phyloP scores from a whole-genome alignment of 2,797 vertebrate genomes.

The Poecile montanus region DNA sequence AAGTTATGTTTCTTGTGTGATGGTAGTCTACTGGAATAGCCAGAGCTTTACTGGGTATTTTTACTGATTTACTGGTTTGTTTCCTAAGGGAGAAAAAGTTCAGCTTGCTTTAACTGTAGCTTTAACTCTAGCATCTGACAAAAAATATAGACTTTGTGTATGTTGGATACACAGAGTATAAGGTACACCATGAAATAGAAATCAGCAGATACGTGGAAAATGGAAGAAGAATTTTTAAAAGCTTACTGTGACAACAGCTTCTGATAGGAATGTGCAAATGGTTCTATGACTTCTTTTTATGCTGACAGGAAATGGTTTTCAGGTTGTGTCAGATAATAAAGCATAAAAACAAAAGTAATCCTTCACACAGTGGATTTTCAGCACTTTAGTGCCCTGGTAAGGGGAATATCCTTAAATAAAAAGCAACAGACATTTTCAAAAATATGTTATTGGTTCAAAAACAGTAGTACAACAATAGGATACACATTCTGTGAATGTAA shows the following conservation, averaged over 20 bases:
- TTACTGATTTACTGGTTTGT: slow-evolving; percentile 10
- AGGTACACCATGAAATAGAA: neutral
- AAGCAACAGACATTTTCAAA: neutral
- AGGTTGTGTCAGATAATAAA: neutral
- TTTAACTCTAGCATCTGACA: neutral
- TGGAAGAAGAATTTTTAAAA: neutral
- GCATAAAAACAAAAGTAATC: neutral
- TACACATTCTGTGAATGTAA: neutral
- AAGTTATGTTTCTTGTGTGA: neutral
- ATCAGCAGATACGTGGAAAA: neutral
- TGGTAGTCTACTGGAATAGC: neutral
- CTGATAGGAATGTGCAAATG: neutral
- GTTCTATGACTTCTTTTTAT: neutral
- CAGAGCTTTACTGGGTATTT: too few relatives aligned
- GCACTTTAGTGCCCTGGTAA: neutral
- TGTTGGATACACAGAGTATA: neutral
- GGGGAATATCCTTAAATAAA: neutral
- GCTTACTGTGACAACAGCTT: neutral
- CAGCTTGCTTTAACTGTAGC: neutral
- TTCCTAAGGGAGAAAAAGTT: neutral
- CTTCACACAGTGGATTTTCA: neutral
- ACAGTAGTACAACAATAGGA: neutral
- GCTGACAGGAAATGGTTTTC: neutral
- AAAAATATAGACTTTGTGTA: neutral
- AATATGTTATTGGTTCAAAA: neutral